phyloP scores from a whole-genome alignment of 2,888 invertebrate species.

The Nemapogon koenigi region DNA sequence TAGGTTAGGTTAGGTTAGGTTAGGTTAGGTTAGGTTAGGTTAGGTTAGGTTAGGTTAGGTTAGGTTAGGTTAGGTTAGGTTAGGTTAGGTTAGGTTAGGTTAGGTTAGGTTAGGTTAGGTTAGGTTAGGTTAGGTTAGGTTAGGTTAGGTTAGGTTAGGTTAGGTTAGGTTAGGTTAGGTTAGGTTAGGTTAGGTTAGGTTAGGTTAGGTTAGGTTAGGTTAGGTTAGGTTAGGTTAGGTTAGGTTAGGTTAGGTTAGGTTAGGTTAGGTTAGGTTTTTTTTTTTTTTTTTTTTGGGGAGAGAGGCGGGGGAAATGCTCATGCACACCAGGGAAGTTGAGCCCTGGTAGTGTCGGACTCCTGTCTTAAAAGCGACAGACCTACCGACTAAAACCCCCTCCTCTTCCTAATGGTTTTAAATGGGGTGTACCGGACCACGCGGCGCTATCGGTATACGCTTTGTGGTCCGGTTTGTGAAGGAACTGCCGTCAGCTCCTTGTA shows the following conservation, averaged over 20 bases:
- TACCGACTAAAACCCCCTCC: too few relatives aligned
- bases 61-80: constrained; percentile 16
- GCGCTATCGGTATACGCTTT: too few relatives aligned
- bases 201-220: constrained; percentile 14
- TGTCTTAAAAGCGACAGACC: too few relatives aligned
- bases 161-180: constrained; percentile 18
- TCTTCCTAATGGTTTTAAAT: constrained; percentile 15
- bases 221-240: constrained; percentile 12
- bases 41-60: constrained; percentile 16
- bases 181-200: constrained; percentile 16
- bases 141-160: constrained; percentile 18
- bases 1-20: constrained; percentile 12
- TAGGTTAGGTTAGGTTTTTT: constrained; percentile 17
- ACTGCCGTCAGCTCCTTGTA: too few relatives aligned
- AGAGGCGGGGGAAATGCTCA: too few relatives aligned
- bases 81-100: constrained; percentile 19
- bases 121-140: constrained; percentile 18
- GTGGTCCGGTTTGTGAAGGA: too few relatives aligned
- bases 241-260: constrained; percentile 16
- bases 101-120: constrained; percentile 17
- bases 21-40: constrained; percentile 14
- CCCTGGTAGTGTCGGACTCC: too few relatives aligned
- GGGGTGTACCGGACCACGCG: constrained; percentile 15
- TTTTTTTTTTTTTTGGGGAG: too few relatives aligned
- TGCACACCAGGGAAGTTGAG: too few relatives aligned